A percentile compares a stretch with the other conserved stretches of the same genome.
Conservation (phyloP, 2,113 vertebrate genomes). For the Danionella cerebrum region DNA sequence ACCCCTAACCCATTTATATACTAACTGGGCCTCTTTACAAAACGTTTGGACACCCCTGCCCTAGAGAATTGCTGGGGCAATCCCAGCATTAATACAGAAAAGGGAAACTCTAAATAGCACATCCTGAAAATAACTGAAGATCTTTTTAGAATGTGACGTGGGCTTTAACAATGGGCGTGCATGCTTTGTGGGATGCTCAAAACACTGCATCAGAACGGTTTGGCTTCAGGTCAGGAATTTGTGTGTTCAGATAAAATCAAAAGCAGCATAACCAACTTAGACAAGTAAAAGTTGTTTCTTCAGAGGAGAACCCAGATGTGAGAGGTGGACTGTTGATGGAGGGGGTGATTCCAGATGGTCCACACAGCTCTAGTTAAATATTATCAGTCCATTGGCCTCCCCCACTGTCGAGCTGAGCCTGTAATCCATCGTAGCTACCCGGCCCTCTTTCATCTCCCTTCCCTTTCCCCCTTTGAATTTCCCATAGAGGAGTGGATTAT, state of each 20-base stretch:
- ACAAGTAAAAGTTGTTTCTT: neutral
- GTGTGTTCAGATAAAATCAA: neutral
- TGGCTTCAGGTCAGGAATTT: neutral
- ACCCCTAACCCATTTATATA: too few relatives aligned
- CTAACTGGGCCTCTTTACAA: too few relatives aligned
- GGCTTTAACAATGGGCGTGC: neutral
- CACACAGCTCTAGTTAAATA: conserved; percentile 44
- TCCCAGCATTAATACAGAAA: conserved; percentile 9
- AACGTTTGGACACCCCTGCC: too few relatives aligned
- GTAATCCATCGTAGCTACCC: conserved; percentile 22
- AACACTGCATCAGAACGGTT: neutral
- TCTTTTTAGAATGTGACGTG: neutral
- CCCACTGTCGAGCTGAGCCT: neutral
- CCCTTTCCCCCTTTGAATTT: conserved; percentile 8
- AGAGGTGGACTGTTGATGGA: conserved; percentile 13
- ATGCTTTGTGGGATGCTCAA: neutral
- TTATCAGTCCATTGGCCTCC: conserved; percentile 25
- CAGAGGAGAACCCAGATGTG: conserved; percentile 24
- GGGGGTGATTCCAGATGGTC: conserved; percentile 23
- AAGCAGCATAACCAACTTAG: neutral
- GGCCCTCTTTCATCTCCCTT: conserved; percentile 18
- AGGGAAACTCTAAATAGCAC: conserved; percentile 11
- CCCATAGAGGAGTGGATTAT: conserved; percentile 1
- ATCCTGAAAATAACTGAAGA: neutral
- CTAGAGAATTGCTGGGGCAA: conserved; percentile 24